Conservation (phyloP, 2,888 invertebrate species). For the Cancer borealis region DNA sequence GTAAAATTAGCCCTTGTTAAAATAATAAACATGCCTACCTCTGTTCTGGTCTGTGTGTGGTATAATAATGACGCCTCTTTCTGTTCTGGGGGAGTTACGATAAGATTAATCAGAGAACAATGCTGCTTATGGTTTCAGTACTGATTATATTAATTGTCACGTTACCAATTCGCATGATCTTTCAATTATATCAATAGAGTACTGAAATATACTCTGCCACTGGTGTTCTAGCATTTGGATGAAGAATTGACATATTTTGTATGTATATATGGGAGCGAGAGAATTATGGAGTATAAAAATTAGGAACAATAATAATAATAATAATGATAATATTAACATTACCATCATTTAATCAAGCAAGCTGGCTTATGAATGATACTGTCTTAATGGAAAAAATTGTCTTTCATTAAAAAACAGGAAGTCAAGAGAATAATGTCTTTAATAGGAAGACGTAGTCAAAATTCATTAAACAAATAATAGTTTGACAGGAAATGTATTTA, state of each 20-base stretch:
- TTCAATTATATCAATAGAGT: neutral
- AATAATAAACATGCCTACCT: neutral
- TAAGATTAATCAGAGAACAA: conserved; percentile 48
- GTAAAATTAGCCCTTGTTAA: neutral
- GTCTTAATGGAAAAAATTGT: too few species aligned
- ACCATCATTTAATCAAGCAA: too few species aligned
- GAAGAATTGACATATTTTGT: neutral
- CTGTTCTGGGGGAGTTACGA: neutral
- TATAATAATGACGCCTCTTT: conserved; percentile 48
- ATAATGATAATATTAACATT: neutral
- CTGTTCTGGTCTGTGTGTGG: neutral
- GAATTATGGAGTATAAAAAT: too few species aligned
- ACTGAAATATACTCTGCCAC: neutral
- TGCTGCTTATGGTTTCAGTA: neutral
- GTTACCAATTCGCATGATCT: neutral
- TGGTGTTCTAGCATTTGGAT: neutral
- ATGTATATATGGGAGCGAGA: too few species aligned
- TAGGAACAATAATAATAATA: neutral
- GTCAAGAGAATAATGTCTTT: too few species aligned
- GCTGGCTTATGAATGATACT: too few species aligned
- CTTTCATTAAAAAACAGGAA: too few species aligned
- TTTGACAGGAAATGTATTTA: too few species aligned
- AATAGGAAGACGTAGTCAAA: too few species aligned
- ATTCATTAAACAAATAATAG: too few species aligned
- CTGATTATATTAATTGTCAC: neutral